Conservation (phyloP, 2,113 vertebrate species). For the Hippocampus comes region DNA sequence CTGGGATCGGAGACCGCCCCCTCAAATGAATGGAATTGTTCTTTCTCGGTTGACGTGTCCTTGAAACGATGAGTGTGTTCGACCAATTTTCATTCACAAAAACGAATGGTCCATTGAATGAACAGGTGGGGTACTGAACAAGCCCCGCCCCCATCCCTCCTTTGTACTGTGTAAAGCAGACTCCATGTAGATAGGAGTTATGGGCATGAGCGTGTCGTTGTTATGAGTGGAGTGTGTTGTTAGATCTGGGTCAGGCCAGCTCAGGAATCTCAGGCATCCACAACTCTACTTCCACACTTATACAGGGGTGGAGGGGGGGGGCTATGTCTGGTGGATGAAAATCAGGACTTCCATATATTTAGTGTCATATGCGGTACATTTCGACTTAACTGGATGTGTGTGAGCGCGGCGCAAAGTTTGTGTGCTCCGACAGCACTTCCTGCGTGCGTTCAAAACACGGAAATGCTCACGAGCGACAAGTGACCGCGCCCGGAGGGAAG, state of each 20-base stretch:
- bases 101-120: not conserved
- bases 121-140: constrained; percentile 1
- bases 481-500: constrained; percentile 15
- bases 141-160: not conserved
- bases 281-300: constrained; percentile 31
- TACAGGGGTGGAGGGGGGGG: constrained; percentile 2
- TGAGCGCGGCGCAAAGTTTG: not conserved
- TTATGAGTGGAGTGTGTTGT: constrained; percentile 37
- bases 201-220: constrained; percentile 19
- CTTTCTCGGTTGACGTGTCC: not conserved
- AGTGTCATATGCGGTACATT: not conserved
- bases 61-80: not conserved
- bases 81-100: not conserved
- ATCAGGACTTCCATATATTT: not conserved
- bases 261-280: constrained; percentile 67
- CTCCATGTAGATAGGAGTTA: constrained; percentile 19
- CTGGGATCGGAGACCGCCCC: too few species aligned
- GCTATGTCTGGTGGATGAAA: constrained; percentile 1
- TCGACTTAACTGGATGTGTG: not conserved
- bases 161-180: constrained; percentile 30
- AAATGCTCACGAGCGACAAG: constrained; percentile 23
- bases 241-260: constrained; percentile 66
- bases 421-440: constrained; percentile 13
- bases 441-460: not conserved
- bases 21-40: not conserved